phyloP scores from a whole-genome alignment of 2,888 invertebrate genomes.

The Lasioglossum lativentre region DNA sequence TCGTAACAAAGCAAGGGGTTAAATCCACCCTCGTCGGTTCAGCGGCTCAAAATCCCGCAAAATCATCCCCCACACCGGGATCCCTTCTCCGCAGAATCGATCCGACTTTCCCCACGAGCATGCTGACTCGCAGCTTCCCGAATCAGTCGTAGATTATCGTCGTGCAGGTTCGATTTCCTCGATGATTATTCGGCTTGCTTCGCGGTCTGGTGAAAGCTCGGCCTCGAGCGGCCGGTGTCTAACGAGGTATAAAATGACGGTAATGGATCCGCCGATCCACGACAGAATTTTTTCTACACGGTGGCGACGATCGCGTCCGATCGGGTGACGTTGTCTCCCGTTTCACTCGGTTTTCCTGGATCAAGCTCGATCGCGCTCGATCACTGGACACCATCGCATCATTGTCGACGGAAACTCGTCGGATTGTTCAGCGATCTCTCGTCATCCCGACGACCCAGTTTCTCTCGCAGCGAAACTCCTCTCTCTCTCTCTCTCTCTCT shows the following conservation, averaged over 20 bases:
- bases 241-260: conserved; percentile 43
- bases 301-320: conserved; percentile 27
- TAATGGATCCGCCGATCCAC: conserved; percentile 34
- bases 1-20: not conserved
- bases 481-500: not conserved
- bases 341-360: conserved; percentile 36
- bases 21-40: not conserved
- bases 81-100: conserved; percentile 2
- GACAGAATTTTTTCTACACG: conserved; percentile 33
- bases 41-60: not conserved
- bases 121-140: not conserved
- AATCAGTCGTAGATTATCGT: not conserved
- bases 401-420: conserved; percentile 15
- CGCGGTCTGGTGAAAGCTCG: conserved; percentile 37
- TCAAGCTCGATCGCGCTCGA: conserved; percentile 17
- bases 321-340: conserved; percentile 42
- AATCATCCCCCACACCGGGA: not conserved
- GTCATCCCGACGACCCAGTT: conserved; percentile 39
- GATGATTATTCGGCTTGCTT: not conserved
- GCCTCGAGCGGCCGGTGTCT: conserved; percentile 2
- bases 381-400: conserved; percentile 26
- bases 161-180: conserved; percentile 18
- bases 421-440: not conserved
- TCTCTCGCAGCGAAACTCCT: not conserved
- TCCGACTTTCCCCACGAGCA: not conserved